These are phyloP conservation scores for Geotrypetes seraphini DNA, from an alignment of 2,797 vertebrate species.

Conservation along the genomic window DNA sequence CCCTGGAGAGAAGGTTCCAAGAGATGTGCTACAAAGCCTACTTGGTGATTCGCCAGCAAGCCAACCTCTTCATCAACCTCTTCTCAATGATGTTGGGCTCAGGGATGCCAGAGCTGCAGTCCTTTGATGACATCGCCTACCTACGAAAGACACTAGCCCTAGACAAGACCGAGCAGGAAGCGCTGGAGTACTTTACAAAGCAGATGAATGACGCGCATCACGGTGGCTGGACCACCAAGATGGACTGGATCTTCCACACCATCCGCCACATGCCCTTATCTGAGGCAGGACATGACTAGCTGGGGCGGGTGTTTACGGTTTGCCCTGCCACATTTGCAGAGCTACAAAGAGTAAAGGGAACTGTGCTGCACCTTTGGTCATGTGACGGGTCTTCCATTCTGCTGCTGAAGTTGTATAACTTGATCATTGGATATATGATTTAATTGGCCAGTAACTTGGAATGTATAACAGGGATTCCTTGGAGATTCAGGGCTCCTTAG, in stretches of 20 bases:
- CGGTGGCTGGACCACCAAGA: conserved; percentile 68
- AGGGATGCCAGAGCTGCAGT: conserved; percentile 72
- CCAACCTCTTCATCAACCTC: conserved; percentile 67
- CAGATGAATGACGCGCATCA: conserved; percentile 71
- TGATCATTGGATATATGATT: too few relatives aligned
- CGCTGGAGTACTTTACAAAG: conserved; percentile 64
- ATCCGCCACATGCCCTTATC: conserved; percentile 56
- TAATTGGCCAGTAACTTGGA: too few relatives aligned
- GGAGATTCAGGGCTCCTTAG: too few relatives aligned
- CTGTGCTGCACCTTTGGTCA: neutral
- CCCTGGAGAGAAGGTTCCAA: conserved; percentile 47
- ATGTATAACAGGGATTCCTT: too few relatives aligned
- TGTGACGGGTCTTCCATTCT: neutral
- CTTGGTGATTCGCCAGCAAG: conserved; percentile 62
- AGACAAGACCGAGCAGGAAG: conserved; percentile 64
- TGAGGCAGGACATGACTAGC: neutral
- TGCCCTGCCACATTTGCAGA: too few relatives aligned
- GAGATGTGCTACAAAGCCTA: conserved; percentile 70
- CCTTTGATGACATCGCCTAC: conserved; percentile 70
- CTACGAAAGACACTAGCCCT: conserved; percentile 67
- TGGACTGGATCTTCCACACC: conserved; percentile 74
- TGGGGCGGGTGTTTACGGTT: too few relatives aligned
- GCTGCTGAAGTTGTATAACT: too few relatives aligned
- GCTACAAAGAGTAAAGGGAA: too few relatives aligned
- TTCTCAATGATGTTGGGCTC: conserved; percentile 74